Base-by-base conservation (phyloP, 2,888 invertebrate genomes). In the Atethmia centrago region DNA sequence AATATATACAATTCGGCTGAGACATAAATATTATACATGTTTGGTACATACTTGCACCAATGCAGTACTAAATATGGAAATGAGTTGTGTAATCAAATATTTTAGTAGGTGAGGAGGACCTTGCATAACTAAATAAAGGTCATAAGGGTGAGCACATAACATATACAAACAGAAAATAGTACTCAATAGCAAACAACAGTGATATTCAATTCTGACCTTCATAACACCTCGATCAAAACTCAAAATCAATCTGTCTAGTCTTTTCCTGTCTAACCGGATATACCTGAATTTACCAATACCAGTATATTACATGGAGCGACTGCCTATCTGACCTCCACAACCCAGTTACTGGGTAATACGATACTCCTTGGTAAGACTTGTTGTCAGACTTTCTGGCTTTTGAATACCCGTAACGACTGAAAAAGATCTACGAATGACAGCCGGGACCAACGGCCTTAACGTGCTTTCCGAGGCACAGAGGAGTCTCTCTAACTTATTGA, bases 91-190 rank as follows among this genome's bases (percentile, higher is more conserved):
- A 64, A 63, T 21, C 55, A 42, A 1, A 56, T 51, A 56, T 58
- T 49, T 51, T 14, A 45, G 31, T 58, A 42, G 3, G 45, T 36
- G 55, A 45, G 12, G 16, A 36, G 3, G 12, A 61, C 63, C 71
- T 76, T 58, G 63, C 79, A 53, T 78, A 63, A 58, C 51, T 59
- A 14, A 64, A 25, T 45, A 53, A 71, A 77, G 79, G 63, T 77
- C 77, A 59, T 21, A 59, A 53, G 72, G 59, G 53, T 63, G 16
- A 56, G 14, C 36, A 36, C 36, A 28, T 45, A 62, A 51, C 25
- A 78, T 71, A 77, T 79, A 47, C 51, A 64, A 53, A 71, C 58
- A 53, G 9, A 63, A 14, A 45, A 63, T 36, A 70, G 40, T 25
- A 47, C 36, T 61, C 58, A 51, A 25, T 49, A 36, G 2, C 31